A percentile compares a stretch with the other conserved stretches of the same genome.
These are phyloP conservation scores for Helicorthomorpha holstii DNA, from an alignment of 1,140 invertebrate species.

Conservation along the genomic window DNA sequence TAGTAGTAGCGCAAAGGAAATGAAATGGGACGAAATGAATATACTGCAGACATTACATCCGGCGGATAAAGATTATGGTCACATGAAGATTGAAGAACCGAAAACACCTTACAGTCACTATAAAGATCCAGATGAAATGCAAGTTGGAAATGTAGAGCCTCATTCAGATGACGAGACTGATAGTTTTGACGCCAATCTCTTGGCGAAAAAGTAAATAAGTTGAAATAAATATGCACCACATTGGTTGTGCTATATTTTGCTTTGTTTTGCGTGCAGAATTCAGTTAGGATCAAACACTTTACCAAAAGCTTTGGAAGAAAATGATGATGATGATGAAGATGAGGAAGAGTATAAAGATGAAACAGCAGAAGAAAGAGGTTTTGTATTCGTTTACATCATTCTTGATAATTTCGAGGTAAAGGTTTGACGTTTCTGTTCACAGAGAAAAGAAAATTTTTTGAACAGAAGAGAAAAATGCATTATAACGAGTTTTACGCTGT, in stretches of 20 bases:
- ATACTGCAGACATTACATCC: constrained; percentile 96
- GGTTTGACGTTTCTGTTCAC: constrained; percentile 14
- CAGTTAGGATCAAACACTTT: constrained; percentile 37
- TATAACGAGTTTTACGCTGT: constrained; percentile 95
- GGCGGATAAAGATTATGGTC: constrained; percentile 94
- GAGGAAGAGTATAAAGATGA: constrained; percentile 24
- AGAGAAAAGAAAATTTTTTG: constrained; percentile 58
- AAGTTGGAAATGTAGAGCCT: constrained; percentile 29
- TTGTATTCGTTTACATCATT: background rate
- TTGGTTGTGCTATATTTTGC: background rate
- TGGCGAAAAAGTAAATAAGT: constrained; percentile 47
- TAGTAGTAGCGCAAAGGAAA: constrained; percentile 25
- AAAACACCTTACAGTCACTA: constrained; percentile 85
- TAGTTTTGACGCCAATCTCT: constrained; percentile 46
- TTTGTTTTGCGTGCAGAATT: constrained; percentile 16
- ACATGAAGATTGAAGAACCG: constrained; percentile 98
- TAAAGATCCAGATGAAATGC: constrained; percentile 37
- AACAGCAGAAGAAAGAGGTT: constrained; percentile 41
- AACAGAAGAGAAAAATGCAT: constrained; percentile 83
- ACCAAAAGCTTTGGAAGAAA: constrained; percentile 39
- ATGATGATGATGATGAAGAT: constrained; percentile 36
- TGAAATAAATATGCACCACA: background rate
- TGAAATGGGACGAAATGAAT: constrained; percentile 98
- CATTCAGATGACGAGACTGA: constrained; percentile 32
- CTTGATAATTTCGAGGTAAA: background rate